A percentile compares a stretch with the other conserved stretches of the same genome.
These are phyloP conservation scores for Synanthedon vespiformis DNA, from an alignment of 2,888 invertebrate species.

Conservation along the genomic window DNA sequence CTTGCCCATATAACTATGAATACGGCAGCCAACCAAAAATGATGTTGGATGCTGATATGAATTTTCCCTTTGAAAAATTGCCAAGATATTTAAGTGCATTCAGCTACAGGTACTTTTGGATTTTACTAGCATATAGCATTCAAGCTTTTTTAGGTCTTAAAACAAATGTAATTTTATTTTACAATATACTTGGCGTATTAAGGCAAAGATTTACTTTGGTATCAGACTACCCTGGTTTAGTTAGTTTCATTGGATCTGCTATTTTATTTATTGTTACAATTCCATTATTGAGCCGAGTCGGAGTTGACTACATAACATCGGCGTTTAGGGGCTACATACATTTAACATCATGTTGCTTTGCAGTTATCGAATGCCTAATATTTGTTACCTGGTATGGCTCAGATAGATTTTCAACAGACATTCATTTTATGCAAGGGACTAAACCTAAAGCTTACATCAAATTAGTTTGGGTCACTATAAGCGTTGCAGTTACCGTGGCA, in stretches of 20 bases:
- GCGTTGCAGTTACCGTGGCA: conserved; percentile 21
- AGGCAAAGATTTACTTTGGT: conserved; percentile 18
- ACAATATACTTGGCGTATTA: conserved; percentile 28
- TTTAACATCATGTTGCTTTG: conserved; percentile 22
- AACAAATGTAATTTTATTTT: conserved; percentile 23
- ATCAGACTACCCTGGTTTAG: conserved; percentile 29
- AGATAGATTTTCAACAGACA: conserved; percentile 47
- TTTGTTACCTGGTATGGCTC: conserved; percentile 52
- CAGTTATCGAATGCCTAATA: conserved; percentile 29
- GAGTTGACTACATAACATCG: conserved; percentile 17
- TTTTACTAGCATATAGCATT: conserved; percentile 28
- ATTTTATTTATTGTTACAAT: conserved; percentile 29
- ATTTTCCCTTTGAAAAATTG: conserved; percentile 36
- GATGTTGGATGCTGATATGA: conserved; percentile 19
- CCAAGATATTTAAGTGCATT: conserved; percentile 38
- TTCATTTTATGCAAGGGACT: conserved; percentile 59
- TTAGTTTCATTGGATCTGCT: conserved; percentile 18
- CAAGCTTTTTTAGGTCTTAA: conserved; percentile 25
- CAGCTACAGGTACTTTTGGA: conserved; percentile 24
- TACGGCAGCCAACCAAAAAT: conserved; percentile 17
- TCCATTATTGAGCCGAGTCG: conserved; percentile 31
- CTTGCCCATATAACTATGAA: conserved; percentile 40
- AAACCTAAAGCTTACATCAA: conserved; percentile 38
- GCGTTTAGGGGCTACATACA: conserved; percentile 18
- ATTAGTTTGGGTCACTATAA: conserved; percentile 29